Base-by-base conservation (phyloP, 2,113 vertebrate species). In the Lepidothrix coronata region DNA sequence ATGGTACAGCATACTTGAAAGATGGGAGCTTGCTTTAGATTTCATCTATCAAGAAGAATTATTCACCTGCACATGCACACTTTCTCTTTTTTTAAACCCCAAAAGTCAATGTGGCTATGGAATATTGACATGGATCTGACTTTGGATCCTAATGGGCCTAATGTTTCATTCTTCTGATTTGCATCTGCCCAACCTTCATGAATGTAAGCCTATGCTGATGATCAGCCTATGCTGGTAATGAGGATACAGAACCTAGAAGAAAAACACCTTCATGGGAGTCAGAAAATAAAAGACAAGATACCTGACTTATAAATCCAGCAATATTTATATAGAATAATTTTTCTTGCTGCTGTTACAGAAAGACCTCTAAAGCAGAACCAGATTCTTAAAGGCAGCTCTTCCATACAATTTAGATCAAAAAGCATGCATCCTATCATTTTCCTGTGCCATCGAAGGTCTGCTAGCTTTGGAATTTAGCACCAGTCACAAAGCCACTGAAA, bases 41-140 rank as follows among this genome's bases (percentile, higher is more conserved):
- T 55, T 67, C 9, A 55, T 49, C 57, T 65, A 73, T 31, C 0
- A 0, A 55, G 46, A 65, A 81, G 37, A 59, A 16, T 20, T 15
- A 70, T 16, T 73, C 19, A 57, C 27, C 11, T 24, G 21, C 31
- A 65, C 1, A 1, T 1, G 2, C 17, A 66, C 0, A 0, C 8
- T 41, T 44, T 48, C 22, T 73, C 11, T 85, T 41, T 59, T 86
- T 63, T 74, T 58, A 48, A 59, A 73, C 15, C 6, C 8, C 3
- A 1, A 4, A 79, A 88, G 15, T 67, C 43, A 83, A 2, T 17
- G 24, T 33, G 71, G 18, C 6, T 54, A 39, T 9, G 14, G 21
- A 91, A 83, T 43, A 54, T 12, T 49, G 48, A 62, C 62, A 61
- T 18, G 0, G 63, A 75, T 57, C 16, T 4, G 35, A 59, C 12